Conservation (phyloP, 2,888 invertebrate species). For the Phlogophora meticulosa region DNA sequence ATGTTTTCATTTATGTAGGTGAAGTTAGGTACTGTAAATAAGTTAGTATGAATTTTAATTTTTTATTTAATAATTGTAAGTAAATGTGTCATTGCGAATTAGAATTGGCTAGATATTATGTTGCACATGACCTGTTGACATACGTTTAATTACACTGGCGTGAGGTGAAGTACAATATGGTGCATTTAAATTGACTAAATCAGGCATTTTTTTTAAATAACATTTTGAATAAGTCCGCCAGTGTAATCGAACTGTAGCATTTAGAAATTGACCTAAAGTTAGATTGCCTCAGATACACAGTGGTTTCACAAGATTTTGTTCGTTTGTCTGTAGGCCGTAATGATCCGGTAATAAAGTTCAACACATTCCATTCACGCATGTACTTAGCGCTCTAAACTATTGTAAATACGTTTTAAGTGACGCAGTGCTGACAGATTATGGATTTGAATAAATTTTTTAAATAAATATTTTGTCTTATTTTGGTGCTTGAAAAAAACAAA, state of each 20-base stretch:
- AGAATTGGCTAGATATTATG: constrained; percentile 83
- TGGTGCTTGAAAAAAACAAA: background rate
- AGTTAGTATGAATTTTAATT: constrained; percentile 81
- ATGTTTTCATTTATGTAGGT: constrained; percentile 73
- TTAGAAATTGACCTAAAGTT: constrained; percentile 47
- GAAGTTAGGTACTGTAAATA: constrained; percentile 81
- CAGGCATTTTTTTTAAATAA: constrained; percentile 31
- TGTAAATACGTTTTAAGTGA: constrained; percentile 86
- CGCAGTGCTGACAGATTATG: constrained; percentile 83
- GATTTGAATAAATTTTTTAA: constrained; percentile 89
- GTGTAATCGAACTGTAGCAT: constrained; percentile 29
- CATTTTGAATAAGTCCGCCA: constrained; percentile 9
- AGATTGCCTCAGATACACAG: constrained; percentile 43
- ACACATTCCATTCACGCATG: constrained; percentile 75
- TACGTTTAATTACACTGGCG: constrained; percentile 50
- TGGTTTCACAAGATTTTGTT: constrained; percentile 30
- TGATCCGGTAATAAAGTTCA: constrained; percentile 51
- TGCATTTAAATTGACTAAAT: constrained; percentile 49
- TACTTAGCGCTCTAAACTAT: constrained; percentile 85
- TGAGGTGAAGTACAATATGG: constrained; percentile 28
- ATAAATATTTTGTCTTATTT: constrained; percentile 44
- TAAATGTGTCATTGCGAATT: constrained; percentile 66
- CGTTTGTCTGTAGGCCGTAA: constrained; percentile 43
- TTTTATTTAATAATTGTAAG: constrained; percentile 73
- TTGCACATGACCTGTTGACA: constrained; percentile 67